Evolutionary conservation across 2,113 vertebrate species (phyloP), one percentile per base, ranked within the genome.

Genomic region (Lates calcarifer): DNA sequence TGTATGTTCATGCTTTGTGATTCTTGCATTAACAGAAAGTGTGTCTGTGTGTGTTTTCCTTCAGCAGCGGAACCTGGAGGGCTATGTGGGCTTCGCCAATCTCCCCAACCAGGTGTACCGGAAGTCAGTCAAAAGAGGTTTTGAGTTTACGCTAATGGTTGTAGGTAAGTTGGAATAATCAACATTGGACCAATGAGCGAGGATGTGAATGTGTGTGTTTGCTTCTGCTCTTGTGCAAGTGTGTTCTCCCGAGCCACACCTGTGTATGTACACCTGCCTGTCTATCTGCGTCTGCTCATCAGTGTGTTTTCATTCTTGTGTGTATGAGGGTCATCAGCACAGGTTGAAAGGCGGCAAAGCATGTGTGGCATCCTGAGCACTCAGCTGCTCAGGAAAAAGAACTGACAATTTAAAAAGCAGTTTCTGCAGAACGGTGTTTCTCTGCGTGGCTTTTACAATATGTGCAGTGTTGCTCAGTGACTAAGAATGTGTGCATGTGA

Each of bases 131-230:
- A 96, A 96, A 91, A 90, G 95, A 76, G 95, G 95, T 13, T 95
- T 96, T 1, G 95, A 96, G 79, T 96, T 96, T 37, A 96, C 95
- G 0, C 90, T 96, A 70, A 96, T 96, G 95, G 95, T 96, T 62
- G 95, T 96, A 9, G 95, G 95, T 96, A 88, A 95, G 95, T 94
- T 22, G 29, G 45, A 75, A 64, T 75, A 15, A 6, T 67, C 29
- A 17, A 3, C 28, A 49, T 31, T 31, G 28, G 24, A 24, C 20
- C 18, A 18, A 22, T 49, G 47, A 49, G 6, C 10, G 18, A 28
- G 33, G 12, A 3, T 22, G 2, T 39, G 51, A 1, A 8, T 39
- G 41, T 66, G 20, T 76, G 24, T 24, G 4, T 69, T 22, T 79
- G 49, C 39, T 37, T 56, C n/a, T n/a, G n/a, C n/a, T n/a, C n/a